Percentiles rank a stretch among this genome's conserved stretches.
Evolutionary conservation across 37 sponge, comb jelly and placozoan species (phyloP).

Genomic region (Spongilla lacustris): DNA sequence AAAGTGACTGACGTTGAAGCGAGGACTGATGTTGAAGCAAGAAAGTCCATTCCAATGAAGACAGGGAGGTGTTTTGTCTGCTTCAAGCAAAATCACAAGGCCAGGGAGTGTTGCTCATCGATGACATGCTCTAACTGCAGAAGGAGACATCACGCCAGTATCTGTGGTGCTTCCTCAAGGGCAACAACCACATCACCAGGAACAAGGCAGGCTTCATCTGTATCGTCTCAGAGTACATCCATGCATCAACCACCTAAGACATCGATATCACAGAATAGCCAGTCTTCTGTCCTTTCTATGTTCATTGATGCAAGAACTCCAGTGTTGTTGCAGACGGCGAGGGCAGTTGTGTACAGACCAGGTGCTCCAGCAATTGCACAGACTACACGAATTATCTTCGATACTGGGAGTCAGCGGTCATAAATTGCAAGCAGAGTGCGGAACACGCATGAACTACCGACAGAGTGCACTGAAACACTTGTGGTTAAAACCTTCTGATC

Average conservation of each 20-base stretch:
- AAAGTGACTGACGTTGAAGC: slow-evolving; percentile 5
- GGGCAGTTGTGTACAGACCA: slow-evolving; percentile 10
- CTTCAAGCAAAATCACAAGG: slow-evolving; percentile 24
- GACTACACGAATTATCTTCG: slow-evolving; percentile 11
- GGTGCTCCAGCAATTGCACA: neutral
- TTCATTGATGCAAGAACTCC: neutral
- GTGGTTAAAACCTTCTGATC: slow-evolving; percentile 25
- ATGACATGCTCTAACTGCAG: slow-evolving; percentile 10
- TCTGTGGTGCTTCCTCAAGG: slow-evolving; percentile 4
- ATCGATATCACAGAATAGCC: neutral
- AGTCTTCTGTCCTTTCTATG: neutral
- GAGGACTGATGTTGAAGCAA: too few relatives aligned
- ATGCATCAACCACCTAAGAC: slow-evolving; percentile 11
- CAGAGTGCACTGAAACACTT: neutral
- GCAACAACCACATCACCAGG: neutral
- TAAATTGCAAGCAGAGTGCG: slow-evolving; percentile 12
- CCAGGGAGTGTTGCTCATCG: slow-evolving; percentile 27
- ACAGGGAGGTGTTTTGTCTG: slow-evolving; percentile 42
- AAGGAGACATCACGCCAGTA: slow-evolving; percentile 27
- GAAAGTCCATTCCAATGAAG: slow-evolving; percentile 23
- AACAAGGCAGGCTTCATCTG: neutral
- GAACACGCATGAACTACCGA: neutral
- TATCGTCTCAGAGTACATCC: neutral
- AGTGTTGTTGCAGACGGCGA: slow-evolving; percentile 37
- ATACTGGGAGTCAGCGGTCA: slow-evolving; percentile 20